Conservation (phyloP, 1,140 invertebrate genomes). For the Meteorus sp. region DNA sequence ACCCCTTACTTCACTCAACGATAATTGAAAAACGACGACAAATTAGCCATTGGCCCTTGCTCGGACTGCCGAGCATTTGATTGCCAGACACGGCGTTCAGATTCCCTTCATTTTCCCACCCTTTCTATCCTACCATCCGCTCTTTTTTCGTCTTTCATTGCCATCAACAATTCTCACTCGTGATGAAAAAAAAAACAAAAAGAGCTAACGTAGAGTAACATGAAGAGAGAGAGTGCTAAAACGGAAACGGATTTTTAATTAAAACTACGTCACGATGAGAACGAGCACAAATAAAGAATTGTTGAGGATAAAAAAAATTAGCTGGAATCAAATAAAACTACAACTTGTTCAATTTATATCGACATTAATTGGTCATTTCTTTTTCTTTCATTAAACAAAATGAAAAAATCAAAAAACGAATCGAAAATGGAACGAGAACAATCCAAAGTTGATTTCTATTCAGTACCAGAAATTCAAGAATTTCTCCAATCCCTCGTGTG, state of each 20-base stretch:
- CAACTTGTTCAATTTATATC: not conserved
- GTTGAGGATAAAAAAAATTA: not conserved
- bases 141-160: not conserved
- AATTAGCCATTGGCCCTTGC: conserved; percentile 30
- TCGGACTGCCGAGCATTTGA: conserved; percentile 21
- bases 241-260: conserved; percentile 24
- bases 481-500: no score
- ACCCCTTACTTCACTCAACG: conserved; percentile 9
- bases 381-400: no score
- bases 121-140: no score
- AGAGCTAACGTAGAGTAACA: no score
- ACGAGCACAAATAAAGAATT: not conserved
- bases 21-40: conserved; percentile 38
- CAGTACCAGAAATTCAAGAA: no score
- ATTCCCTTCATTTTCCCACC: conserved; percentile 5
- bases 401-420: no score
- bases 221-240: not conserved
- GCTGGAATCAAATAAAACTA: not conserved
- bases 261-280: conserved; percentile 1
- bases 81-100: conserved; percentile 9
- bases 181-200: no score
- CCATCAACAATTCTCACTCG: conserved; percentile 2
- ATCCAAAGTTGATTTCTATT: no score
- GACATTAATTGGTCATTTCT: no score
- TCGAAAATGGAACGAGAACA: no score